Base-by-base conservation (phyloP, 1,140 invertebrate species). In the Drosophila lowei region DNA sequence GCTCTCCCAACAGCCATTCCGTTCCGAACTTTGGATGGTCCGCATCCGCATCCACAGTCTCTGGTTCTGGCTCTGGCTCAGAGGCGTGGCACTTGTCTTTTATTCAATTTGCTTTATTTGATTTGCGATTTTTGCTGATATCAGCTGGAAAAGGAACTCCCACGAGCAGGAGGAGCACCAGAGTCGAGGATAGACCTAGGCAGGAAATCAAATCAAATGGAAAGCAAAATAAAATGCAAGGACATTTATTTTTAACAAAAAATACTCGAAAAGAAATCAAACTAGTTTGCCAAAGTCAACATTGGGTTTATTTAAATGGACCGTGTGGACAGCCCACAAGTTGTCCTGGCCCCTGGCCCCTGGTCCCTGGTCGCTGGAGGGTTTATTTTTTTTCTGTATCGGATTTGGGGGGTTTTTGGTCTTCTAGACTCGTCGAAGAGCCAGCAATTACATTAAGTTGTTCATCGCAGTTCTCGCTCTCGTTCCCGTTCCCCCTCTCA, bases 21-120 rank as follows among this genome's bases (percentile, higher is more conserved):
- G 1, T 30, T 30, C 30, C 30, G 30, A 48, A 52, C 23, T 6
- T 28, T 3, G 25, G 59, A 43, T 28, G 16, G 7, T 6, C 6
- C 23, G 23, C 23, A 25, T 6, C 6, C 23, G 23, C 23, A 25
- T 16, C 18, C 15, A 42, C 21, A 28, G 15, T 63, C 21, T 58
- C 43, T 49, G 13, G 13, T 3, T 11, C 64, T 53, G 44, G 34
- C 21, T 52, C 25, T 5, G 41, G 57, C 30, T 30, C 30, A 30
- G 28, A 49, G 70, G 81, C 63, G 81, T 77, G 73, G 64, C 77
- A 60, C 65, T 88, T 83, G 73, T 88, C 83, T 88, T 65, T 88
- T 88, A 86, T 86, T 86, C 83, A 86, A 86, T 86, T 86, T 83
- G 74, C 60, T 83, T 86, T 88, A 86, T 86, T 86, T 86, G 83